Base-by-base conservation (phyloP, 2,113 vertebrate species). In the Cariama cristata region DNA sequence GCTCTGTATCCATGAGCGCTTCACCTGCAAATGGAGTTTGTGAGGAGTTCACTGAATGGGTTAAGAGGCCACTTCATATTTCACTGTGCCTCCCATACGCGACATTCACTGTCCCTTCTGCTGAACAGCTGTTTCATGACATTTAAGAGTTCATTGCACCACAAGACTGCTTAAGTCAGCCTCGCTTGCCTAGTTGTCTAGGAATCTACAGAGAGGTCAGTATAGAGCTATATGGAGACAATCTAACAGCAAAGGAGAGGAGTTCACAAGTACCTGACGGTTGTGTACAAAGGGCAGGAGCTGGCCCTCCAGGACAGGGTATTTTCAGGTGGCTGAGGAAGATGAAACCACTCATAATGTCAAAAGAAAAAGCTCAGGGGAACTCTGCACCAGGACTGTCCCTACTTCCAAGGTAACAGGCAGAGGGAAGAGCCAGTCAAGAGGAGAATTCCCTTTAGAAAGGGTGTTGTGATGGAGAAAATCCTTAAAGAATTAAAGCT, bases 191-290 rank as follows among this genome's bases (percentile, higher is more conserved):
- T 35, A n/a, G 40, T 50, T 56, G 18, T 26, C 50, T 6, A 40
- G 63, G 53, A 84, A 86, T 40, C n/a, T 44, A 16, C 68, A 50
- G 55, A 38, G n/a, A 63, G 18, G 27, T 22, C 23, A 42, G n/a
- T 13, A 22, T 11, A 66, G 42, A 53, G 16, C 63, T 30, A 7
- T 6, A 24, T 30, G 40, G 45, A 45, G 35, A 33, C 14, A 32
- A 24, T 5, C 33, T n/a, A 79, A 58, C 52, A 86, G 62, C 84
- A 67, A 47, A 83, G 16, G 21, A 91, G 38, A 24, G 4, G 12
- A 64, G 17, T 20, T 71, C 59, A 20, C 33, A n/a, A 6, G 26
- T 7, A 58, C 20, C 49, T 11, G 7, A 50, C n/a, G 0, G 0
- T 0, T 38, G 26, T 2, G 1, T 17, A 11, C 14, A 12, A 68